Conservation (phyloP, 2,888 invertebrate genomes). For the Sicus ferrugineus region DNA sequence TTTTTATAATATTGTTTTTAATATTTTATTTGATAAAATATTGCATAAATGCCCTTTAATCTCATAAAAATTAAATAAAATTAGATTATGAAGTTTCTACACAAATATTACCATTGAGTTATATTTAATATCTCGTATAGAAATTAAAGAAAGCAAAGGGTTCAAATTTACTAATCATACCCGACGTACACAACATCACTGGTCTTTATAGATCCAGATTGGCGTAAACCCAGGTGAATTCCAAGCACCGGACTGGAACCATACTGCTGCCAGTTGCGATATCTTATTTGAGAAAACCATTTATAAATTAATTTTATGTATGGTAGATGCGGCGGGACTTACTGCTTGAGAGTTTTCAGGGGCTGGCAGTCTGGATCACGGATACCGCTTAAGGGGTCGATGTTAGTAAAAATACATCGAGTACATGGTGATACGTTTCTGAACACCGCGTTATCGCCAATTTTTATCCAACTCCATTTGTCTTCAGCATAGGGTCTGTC, state of each 20-base stretch:
- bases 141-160: too few relatives aligned
- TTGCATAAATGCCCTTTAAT: slow-evolving; percentile 14
- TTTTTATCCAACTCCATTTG: slow-evolving; percentile 75
- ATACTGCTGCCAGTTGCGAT: slow-evolving; percentile 49
- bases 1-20: slow-evolving; percentile 6
- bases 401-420: slow-evolving; percentile 76
- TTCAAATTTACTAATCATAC: slow-evolving; percentile 39
- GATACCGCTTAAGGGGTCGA: slow-evolving; percentile 73
- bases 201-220: slow-evolving; percentile 61
- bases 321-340: slow-evolving; percentile 38
- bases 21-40: slow-evolving; percentile 16
- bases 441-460: slow-evolving; percentile 57
- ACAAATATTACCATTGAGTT: not conserved
- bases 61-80: slow-evolving; percentile 3
- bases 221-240: slow-evolving; percentile 66
- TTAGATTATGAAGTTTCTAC: not conserved
- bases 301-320: not conserved
- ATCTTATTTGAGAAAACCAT: slow-evolving; percentile 39
- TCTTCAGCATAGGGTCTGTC: slow-evolving; percentile 73
- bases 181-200: slow-evolving; percentile 68
- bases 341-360: slow-evolving; percentile 73
- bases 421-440: slow-evolving; percentile 52
- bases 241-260: slow-evolving; percentile 66
- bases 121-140: not conserved
- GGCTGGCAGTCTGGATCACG: slow-evolving; percentile 71